Conservation (phyloP, 1,140 invertebrate genomes). For the Matsumurasca onukii region DNA sequence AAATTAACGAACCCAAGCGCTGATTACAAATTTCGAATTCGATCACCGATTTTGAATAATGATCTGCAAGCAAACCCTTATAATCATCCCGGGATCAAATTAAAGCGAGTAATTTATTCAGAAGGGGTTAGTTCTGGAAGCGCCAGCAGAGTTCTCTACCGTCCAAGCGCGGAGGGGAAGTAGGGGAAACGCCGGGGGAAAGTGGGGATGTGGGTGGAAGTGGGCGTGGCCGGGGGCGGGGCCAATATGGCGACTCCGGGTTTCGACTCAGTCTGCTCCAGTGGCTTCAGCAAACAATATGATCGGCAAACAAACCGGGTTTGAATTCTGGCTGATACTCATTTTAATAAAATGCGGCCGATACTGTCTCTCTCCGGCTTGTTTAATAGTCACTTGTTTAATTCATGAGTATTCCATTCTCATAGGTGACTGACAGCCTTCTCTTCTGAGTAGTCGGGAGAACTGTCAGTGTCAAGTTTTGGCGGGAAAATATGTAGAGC, state of each 20-base stretch:
- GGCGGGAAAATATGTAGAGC: too few relatives aligned
- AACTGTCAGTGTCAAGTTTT: too few relatives aligned
- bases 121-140: background rate
- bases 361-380: background rate
- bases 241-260: background rate
- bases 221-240: conserved; percentile 13
- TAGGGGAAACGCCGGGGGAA: background rate
- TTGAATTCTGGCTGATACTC: background rate
- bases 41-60: too few relatives aligned
- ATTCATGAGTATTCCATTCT: conserved; percentile 23
- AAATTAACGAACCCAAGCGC: too few relatives aligned
- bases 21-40: too few relatives aligned
- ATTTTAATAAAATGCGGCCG: conserved; percentile 23
- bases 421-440: too few relatives aligned
- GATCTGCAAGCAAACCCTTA: too few relatives aligned
- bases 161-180: background rate
- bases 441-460: too few relatives aligned
- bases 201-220: background rate
- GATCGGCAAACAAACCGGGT: conserved; percentile 16
- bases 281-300: conserved; percentile 20
- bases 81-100: conserved; percentile 20
- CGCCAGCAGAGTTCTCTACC: background rate
- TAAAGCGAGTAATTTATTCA: conserved; percentile 15
- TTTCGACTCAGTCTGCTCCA: conserved; percentile 10
- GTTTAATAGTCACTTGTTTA: conserved; percentile 24